These are phyloP conservation scores for Cygnus buccinator DNA, from an alignment of 2,113 vertebrate genomes.

Conservation along the genomic window DNA sequence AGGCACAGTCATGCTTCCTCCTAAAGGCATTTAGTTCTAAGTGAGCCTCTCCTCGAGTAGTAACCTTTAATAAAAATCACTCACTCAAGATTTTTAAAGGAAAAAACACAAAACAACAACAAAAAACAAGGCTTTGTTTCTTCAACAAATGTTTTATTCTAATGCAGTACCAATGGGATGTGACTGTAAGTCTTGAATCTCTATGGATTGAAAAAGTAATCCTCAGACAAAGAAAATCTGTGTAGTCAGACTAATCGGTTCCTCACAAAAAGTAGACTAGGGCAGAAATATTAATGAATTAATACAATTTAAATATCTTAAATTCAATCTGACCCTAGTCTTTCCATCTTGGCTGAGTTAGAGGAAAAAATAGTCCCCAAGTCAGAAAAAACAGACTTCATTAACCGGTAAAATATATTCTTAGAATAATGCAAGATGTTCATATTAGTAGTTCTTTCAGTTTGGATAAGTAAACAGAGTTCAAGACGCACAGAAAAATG, in stretches of 20 bases:
- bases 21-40: constrained; percentile 97
- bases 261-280: neutral
- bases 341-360: neutral
- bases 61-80: constrained; percentile 79
- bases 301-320: neutral
- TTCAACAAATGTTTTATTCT: neutral
- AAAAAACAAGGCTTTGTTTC: neutral
- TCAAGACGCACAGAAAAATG: neutral
- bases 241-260: neutral
- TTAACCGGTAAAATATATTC: neutral
- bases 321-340: neutral
- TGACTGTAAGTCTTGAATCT: neutral
- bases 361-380: neutral
- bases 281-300: neutral
- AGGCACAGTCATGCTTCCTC: constrained; percentile 95
- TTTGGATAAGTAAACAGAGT: neutral
- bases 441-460: neutral
- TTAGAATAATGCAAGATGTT: neutral
- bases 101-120: neutral
- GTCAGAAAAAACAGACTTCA: neutral
- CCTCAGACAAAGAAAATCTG: neutral
- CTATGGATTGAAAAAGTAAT: neutral
- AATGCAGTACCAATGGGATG: neutral
- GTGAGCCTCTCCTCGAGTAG: constrained; percentile 92
- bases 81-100: neutral